Conservation (phyloP, 2,113 vertebrate genomes). For the Rallus limicola region DNA sequence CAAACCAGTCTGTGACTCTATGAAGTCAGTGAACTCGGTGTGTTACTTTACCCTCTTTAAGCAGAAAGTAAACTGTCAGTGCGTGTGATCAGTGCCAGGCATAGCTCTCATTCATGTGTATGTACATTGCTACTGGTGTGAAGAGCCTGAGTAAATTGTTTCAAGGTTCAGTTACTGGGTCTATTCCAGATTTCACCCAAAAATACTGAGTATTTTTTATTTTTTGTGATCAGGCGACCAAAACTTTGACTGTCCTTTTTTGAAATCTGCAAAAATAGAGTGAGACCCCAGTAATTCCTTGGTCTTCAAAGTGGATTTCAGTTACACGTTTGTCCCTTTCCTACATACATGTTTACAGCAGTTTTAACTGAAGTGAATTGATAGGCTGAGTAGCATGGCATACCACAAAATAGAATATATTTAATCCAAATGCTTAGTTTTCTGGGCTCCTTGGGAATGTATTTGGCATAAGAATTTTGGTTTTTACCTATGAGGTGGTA, state of each 20-base stretch:
- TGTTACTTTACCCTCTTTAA: neutral
- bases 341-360: neutral
- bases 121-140: fast-evolving
- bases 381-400: neutral
- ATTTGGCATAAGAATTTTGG: neutral
- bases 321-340: neutral
- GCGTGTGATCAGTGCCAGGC: neutral
- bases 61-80: neutral
- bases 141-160: neutral
- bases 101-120: fast-evolving
- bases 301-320: neutral
- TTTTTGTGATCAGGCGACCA: neutral
- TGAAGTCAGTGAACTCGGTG: neutral
- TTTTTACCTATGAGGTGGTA: neutral
- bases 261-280: neutral
- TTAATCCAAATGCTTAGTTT: neutral
- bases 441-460: neutral
- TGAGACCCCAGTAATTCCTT: neutral
- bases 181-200: neutral
- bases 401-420: neutral
- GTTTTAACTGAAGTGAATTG: neutral
- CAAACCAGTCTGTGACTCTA: too few relatives aligned
- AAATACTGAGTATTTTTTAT: neutral
- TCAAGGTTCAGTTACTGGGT: neutral
- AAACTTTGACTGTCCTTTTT: neutral